Base-by-base conservation (phyloP, 2,797 vertebrate genomes). In the Harpagifer antarcticus region DNA sequence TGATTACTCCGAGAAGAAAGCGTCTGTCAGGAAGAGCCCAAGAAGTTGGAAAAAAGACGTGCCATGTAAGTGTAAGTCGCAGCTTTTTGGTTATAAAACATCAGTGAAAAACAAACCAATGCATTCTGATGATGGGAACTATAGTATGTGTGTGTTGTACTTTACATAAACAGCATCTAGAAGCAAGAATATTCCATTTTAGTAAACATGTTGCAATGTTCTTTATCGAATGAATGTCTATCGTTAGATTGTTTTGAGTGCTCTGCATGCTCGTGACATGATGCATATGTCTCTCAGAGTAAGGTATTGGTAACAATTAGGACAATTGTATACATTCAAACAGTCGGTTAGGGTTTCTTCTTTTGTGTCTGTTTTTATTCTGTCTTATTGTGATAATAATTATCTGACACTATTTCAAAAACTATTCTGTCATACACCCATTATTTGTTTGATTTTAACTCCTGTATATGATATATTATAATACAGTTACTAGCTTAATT, bases 1-100 rank as follows among this genome's bases (percentile, higher is more conserved):
- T 16, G 40, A 65, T 50, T 79, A 65, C 4, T 65, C 76, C 2
- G 81, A 60, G 40, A 91, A 78, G 64, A 91, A 85, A 81, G 42
- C 45, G 17, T 59, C 79, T 45, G 17, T 64, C 31, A 86, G 58
- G 54, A 88, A 31, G 75, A 88, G 76, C 31, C 57, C 61, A 42
- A 60, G 69, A 48, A 75, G 60, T n/a, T 37, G 1, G 20, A 77
- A 20, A 60, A 68, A 75, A 43, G 65, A 55, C 31, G 61, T 48
- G 57, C 57, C 72, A 52, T 37, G 83, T 89, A 74, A 55, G 74
- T 78, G 52, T 49, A 59, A 31, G 13, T 66, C 43, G 11, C 31
- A 72, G 27, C 3, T n/a, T 59, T 69, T 43, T 20, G 27, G 31
- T 45, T 15, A 10, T 19, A 53, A 31, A 13, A 50, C 13, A 20